Percentiles rank a stretch among this genome's conserved stretches.
These are phyloP conservation scores for Drosophila infuscata DNA, from an alignment of 2,888 invertebrate genomes.

Conservation along the genomic window DNA sequence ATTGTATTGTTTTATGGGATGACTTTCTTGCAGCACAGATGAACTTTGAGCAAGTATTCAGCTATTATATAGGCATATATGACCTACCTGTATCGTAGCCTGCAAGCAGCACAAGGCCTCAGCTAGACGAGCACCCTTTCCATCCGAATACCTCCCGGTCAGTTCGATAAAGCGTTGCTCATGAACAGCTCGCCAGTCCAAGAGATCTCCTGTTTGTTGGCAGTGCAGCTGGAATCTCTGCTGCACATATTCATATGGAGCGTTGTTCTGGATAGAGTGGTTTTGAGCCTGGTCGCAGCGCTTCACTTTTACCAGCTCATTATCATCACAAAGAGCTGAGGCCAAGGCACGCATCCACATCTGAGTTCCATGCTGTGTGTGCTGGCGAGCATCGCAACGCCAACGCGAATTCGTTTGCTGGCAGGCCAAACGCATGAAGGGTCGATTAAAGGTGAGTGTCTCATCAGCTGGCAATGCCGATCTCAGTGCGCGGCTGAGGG, in stretches of 20 bases:
- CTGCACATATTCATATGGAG: constrained; percentile 25
- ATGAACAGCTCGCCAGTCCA: constrained; percentile 69
- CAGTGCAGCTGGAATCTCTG: constrained; percentile 63
- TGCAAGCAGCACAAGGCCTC: constrained; percentile 85
- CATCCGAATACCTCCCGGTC: constrained; percentile 52
- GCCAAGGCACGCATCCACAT: constrained; percentile 88
- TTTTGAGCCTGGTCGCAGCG: not conserved
- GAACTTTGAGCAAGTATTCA: not conserved
- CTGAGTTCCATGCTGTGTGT: constrained; percentile 84
- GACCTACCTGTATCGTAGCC: constrained; percentile 85
- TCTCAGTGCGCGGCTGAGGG: constrained; percentile 87
- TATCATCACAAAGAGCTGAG: constrained; percentile 87
- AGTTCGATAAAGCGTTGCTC: constrained; percentile 60
- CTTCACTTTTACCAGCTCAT: constrained; percentile 54
- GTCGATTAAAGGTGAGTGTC: constrained; percentile 86
- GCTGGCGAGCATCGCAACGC: constrained; percentile 84
- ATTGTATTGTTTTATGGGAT: too few species aligned
- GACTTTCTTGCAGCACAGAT: not conserved
- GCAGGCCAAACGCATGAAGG: constrained; percentile 90
- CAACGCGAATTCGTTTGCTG: constrained; percentile 88
- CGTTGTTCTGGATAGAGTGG: not conserved
- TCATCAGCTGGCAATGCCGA: constrained; percentile 70
- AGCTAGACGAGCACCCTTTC: constrained; percentile 76
- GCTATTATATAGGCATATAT: not conserved
- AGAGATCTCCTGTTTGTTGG: constrained; percentile 23